Percentiles rank a stretch among this genome's conserved stretches.
Evolutionary conservation across 2,113 vertebrate species (phyloP).

Genomic region (Scartelaos histophorus): DNA sequence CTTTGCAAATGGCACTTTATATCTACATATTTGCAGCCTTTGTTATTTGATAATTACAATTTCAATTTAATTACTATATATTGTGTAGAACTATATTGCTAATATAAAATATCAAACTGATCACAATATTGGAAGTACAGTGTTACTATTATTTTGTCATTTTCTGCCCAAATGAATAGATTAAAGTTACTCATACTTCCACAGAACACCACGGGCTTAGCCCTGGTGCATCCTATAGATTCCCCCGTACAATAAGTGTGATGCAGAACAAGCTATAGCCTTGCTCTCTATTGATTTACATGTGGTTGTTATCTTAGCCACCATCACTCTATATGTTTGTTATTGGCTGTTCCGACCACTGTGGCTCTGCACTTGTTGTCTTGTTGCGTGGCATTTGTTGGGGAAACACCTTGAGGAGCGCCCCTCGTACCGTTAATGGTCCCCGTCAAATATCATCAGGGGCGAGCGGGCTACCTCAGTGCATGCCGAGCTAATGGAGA

Average conservation of each 20-base stretch:
- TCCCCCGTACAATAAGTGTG: background rate
- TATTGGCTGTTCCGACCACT: background rate
- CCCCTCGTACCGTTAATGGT: background rate
- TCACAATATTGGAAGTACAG: too few relatives aligned
- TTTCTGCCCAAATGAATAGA: too few relatives aligned
- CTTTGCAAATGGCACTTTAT: too few relatives aligned
- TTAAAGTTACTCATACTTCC: background rate
- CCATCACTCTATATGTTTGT: background rate
- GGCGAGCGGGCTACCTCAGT: conserved; percentile 24
- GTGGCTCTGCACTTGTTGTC: background rate
- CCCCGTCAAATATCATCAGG: conserved; percentile 26
- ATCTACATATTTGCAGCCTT: too few relatives aligned
- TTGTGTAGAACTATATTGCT: too few relatives aligned
- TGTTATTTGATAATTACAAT: too few relatives aligned
- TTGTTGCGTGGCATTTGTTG: conserved; percentile 1
- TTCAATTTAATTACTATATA: too few relatives aligned
- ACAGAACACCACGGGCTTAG: background rate
- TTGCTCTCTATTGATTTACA: conserved; percentile 14
- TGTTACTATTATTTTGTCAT: too few relatives aligned
- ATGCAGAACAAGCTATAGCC: conserved; percentile 4
- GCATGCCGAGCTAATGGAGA: conserved; percentile 72
- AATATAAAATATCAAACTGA: too few relatives aligned
- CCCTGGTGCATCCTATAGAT: background rate
- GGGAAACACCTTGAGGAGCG: conserved; percentile 1
- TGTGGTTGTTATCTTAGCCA: background rate